A percentile compares a stretch with the other conserved stretches of the same genome.
phyloP scores from a whole-genome alignment of 2,113 vertebrate genomes.

The Tichodroma muraria region DNA sequence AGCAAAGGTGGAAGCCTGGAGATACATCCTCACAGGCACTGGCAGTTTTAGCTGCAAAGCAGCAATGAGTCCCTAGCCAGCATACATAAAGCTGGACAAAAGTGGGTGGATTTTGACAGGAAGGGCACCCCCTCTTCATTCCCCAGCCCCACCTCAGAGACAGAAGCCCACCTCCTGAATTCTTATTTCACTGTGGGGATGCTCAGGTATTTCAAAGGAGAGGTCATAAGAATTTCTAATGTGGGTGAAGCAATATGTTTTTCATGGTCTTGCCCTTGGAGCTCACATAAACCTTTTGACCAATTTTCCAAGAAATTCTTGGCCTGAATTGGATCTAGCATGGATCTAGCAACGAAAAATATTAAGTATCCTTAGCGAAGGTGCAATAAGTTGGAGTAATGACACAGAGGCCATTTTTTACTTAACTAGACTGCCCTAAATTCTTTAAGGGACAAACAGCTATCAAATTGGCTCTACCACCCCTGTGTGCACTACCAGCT shows the following conservation, averaged over 20 bases:
- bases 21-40: neutral
- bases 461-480: neutral
- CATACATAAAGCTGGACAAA: neutral
- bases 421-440: neutral
- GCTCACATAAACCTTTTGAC: neutral
- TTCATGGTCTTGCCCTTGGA: neutral
- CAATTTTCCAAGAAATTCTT: neutral
- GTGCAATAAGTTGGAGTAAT: neutral
- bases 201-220: neutral
- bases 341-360: neutral
- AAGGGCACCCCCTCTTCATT: neutral
- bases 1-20: neutral
- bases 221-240: neutral
- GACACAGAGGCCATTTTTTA: neutral
- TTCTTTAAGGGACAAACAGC: neutral
- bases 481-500: neutral
- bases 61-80: neutral
- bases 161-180: neutral
- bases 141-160: neutral
- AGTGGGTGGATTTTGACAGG: neutral
- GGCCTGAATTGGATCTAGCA: neutral
- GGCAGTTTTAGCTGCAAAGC: neutral
- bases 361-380: neutral
- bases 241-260: accelerated
- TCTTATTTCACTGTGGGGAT: neutral